phyloP scores from a whole-genome alignment of 2,888 invertebrate species.

The Drosophila parthenogenetica region DNA sequence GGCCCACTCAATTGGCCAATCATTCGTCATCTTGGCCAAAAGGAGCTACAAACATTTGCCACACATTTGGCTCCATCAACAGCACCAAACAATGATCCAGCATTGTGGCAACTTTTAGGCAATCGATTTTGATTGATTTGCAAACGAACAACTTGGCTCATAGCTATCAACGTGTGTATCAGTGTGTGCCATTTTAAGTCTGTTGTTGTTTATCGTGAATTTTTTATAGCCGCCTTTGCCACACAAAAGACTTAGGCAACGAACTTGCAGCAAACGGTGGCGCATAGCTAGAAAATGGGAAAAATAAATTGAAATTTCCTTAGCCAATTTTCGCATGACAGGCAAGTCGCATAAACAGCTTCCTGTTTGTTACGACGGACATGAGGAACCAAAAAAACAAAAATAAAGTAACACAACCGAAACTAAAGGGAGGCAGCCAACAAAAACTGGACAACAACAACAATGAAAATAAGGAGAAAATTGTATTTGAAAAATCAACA shows the following conservation, averaged over 20 bases:
- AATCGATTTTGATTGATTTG: conserved; percentile 52
- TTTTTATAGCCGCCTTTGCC: conserved; percentile 28
- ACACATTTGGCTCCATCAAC: conserved; percentile 17
- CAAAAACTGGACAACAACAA: conserved; percentile 39
- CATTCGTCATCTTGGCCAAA: background rate
- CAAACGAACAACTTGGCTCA: conserved; percentile 5
- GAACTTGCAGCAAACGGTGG: conserved; percentile 50
- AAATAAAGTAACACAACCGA: conserved; percentile 1
- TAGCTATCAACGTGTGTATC: background rate
- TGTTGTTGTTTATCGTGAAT: conserved; percentile 8
- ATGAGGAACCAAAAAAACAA: conserved; percentile 24
- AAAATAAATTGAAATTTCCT: conserved; percentile 64
- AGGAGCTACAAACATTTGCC: conserved; percentile 1
- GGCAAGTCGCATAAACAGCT: conserved; percentile 57
- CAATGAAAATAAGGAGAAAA: conserved; percentile 17
- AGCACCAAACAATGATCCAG: conserved; percentile 31
- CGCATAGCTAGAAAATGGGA: conserved; percentile 29
- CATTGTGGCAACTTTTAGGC: conserved; percentile 40
- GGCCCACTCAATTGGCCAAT: conserved; percentile 21
- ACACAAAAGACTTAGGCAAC: conserved; percentile 68
- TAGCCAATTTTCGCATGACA: conserved; percentile 71
- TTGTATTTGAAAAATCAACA: conserved; percentile 51
- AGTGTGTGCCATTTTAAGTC: conserved; percentile 28
- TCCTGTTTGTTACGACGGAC: conserved; percentile 75
- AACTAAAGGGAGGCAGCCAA: conserved; percentile 59